These are phyloP conservation scores for Echeneis naucrates DNA, from an alignment of 2,797 vertebrate species.

Conservation along the genomic window DNA sequence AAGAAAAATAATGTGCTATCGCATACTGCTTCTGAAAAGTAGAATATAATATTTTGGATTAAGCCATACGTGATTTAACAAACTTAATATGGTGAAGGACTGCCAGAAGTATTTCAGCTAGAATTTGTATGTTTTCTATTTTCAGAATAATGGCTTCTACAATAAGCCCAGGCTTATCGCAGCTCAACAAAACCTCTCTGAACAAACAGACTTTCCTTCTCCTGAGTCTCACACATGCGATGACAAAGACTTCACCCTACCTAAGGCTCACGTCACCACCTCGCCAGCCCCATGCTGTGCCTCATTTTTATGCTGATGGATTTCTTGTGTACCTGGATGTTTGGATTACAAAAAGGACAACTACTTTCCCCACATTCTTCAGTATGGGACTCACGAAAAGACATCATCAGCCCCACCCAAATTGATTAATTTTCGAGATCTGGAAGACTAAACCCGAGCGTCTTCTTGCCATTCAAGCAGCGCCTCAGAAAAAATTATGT, in stretches of 20 bases:
- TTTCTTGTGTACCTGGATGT: slow-evolving; percentile 20
- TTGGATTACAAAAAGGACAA: slow-evolving; percentile 21
- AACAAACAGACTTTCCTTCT: slow-evolving; percentile 31
- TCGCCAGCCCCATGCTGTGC: slow-evolving; percentile 16
- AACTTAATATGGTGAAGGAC: slow-evolving; percentile 6
- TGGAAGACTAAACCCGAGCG: slow-evolving; percentile 47
- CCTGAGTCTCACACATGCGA: slow-evolving; percentile 27
- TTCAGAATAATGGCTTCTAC: slow-evolving; percentile 41
- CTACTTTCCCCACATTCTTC: background rate
- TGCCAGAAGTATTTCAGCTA: slow-evolving; percentile 1
- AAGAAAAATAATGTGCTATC: slow-evolving; percentile 2
- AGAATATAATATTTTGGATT: slow-evolving; percentile 1
- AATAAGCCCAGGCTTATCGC: slow-evolving; percentile 30
- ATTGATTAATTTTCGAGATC: slow-evolving; percentile 51
- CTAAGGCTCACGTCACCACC: slow-evolving; percentile 13
- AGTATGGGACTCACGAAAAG: slow-evolving; percentile 6
- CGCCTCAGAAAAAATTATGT: slow-evolving; percentile 48
- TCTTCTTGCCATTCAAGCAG: slow-evolving; percentile 25
- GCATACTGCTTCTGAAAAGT: background rate
- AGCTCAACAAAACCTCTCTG: slow-evolving; percentile 40
- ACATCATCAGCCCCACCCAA: slow-evolving; percentile 30
- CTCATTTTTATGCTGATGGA: slow-evolving; percentile 29
- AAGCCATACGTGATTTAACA: background rate
- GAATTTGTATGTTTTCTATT: slow-evolving; percentile 31
- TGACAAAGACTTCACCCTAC: slow-evolving; percentile 21